Base-by-base conservation (phyloP, 1,140 invertebrate genomes). In the Drosophila albomicans region DNA sequence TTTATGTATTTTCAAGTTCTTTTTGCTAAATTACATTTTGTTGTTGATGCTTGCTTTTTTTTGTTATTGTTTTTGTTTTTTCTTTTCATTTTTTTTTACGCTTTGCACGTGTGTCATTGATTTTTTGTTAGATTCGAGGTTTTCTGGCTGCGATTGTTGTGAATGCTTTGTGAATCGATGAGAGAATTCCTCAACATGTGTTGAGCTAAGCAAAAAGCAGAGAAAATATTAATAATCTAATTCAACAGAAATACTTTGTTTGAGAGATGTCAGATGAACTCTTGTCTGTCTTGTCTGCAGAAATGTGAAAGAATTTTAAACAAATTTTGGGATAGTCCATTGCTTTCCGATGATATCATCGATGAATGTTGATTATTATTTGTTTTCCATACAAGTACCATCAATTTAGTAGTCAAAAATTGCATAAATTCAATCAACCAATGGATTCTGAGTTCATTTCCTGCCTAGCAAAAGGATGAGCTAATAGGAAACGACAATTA, bases 1-100 rank as follows among this genome's bases (percentile, higher is more conserved):
- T 61, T 78, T 35, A 32, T 68, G 46, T 64, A 1, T 71, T 75
- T 64, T 58, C 51, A 52, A 79, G 58, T 62, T 84, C 69, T 82
- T 76, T 81, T 72, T 65, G 57, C 62, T 75, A 79, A 76, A 82
- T 86, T 38, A 57, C 54, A 3, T 10, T 38, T 38, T 52, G 25
- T 59, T 61, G 41, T 43, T 32, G 38, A 43, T 48, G 16, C 16
- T 58, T 5, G 30, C 6, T 48, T 30, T 69, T 67, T 49, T 71
- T 78, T 65, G n/a, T 25, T 67, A 52, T 76, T 51, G n/a, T 25
- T 67, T 56, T 76, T 51, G 8, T 43, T 10, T 48, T 30, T 69
- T 65, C 51, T 68, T 49, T 71, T 78, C 72, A 16, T 25, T 67
- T 56, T 79, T 48, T 71, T 63, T 63, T 25, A 20, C n/a, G 16